Conservation (phyloP, 2,797 vertebrate species). For the Sebastes glaucus region DNA sequence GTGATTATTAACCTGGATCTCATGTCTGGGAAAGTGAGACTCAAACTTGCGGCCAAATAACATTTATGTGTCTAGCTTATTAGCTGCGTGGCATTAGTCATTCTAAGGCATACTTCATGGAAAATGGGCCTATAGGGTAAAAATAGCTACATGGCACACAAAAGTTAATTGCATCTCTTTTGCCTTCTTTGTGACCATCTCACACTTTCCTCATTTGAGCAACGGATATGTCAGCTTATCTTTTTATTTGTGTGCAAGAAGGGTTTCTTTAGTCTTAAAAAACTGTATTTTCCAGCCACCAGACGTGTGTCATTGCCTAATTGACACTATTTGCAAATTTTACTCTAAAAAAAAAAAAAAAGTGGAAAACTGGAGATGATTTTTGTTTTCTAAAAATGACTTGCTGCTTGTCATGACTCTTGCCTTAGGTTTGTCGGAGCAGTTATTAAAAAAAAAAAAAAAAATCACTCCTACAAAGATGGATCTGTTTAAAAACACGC, state of each 20-base stretch:
- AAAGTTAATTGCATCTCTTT: conserved; percentile 17
- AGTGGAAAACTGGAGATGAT: neutral
- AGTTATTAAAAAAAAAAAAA: neutral
- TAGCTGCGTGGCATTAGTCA: conserved; percentile 5
- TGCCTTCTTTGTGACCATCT: conserved; percentile 35
- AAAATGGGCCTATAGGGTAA: neutral
- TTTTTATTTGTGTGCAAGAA: neutral
- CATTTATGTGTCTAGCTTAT: conserved; percentile 25
- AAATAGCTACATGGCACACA: conserved; percentile 3
- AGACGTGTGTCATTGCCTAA: neutral
- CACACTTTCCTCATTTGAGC: conserved; percentile 9
- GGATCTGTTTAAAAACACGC: conserved; percentile 1
- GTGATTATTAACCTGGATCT: conserved; percentile 37
- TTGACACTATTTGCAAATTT: conserved; percentile 4
- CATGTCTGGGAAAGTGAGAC: conserved; percentile 36
- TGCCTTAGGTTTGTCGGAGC: conserved; percentile 32
- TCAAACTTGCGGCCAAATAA: conserved; percentile 69
- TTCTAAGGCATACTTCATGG: neutral
- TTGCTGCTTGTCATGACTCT: neutral
- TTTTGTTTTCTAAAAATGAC: neutral
- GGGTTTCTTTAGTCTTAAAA: neutral
- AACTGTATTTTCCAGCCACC: neutral
- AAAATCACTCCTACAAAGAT: neutral
- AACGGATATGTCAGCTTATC: neutral
- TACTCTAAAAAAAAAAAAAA: neutral